A percentile compares a stretch with the other conserved stretches of the same genome.
Evolutionary conservation across 2,797 vertebrate genomes (phyloP).

Genomic region (Ceyx erithaca): DNA sequence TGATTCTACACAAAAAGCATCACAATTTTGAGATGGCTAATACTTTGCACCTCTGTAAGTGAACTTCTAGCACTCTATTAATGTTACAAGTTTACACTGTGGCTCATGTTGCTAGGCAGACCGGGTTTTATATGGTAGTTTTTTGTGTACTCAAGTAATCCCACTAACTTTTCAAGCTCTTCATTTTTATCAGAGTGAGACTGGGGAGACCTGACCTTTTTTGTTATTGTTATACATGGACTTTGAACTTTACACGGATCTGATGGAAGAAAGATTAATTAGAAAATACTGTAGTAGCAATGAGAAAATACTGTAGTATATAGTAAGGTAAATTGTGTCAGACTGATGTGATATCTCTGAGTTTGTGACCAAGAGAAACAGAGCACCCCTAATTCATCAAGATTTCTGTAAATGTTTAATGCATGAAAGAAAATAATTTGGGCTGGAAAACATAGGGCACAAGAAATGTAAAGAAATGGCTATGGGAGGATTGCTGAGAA

Average conservation of each 20-base stretch:
- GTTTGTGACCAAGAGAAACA: not conserved
- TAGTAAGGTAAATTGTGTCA: not conserved
- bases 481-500: not conserved
- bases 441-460: not conserved
- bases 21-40: not conserved
- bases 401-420: not conserved
- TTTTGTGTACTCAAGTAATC: not conserved
- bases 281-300: not conserved
- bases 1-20: not conserved
- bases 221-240: not conserved
- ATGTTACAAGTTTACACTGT: not conserved
- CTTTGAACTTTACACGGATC: not conserved
- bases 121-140: not conserved
- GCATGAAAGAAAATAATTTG: not conserved
- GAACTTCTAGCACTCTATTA: not conserved
- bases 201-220: not conserved
- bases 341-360: not conserved
- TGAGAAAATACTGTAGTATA: not conserved
- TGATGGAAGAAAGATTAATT: slow-evolving; percentile 33
- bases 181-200: not conserved
- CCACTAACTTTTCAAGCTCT: slow-evolving; percentile 6
- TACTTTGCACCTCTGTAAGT: not conserved
- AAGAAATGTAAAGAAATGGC: not conserved
- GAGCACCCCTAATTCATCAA: not conserved
- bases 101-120: not conserved